Base-by-base conservation (phyloP, 2,113 vertebrate genomes). In the Paratilapia polleni region DNA sequence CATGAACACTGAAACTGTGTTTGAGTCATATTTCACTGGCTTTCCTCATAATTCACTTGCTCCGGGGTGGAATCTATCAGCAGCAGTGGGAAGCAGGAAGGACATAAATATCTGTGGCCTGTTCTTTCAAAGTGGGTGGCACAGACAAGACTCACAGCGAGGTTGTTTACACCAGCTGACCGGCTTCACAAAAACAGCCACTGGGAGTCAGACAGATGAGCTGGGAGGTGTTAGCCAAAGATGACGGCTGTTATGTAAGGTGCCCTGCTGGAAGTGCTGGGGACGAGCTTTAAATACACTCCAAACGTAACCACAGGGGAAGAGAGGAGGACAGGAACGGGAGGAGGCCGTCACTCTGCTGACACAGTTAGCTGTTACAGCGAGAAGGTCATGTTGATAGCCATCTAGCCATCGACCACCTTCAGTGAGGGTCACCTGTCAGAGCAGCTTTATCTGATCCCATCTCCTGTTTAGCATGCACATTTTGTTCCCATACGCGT, bases 201-300 rank as follows among this genome's bases (percentile, higher is more conserved):
- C 43, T 6, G 61, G 54, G 80, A 83, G 87, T 80, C 82, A 64
- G 81, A 81, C 83, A 77, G 68, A 89, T 59, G 57, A 91, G 58
- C 79, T 56, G 58, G 31, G 66, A 80, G 82, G 60, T 57, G 82
- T 78, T 78, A 58, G 81, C 28, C 52, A 68, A 36, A 85, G 73
- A 81, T 64, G 70, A 91, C 19, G 38, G 66, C 83, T n/a, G 76
- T 92, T 94, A 89, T 74, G 73, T 92, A 93, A 92, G 78, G 58
- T 3, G 10, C 22, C 17, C 64, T 13, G 63, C 56, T 59, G 83
- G 62, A 52, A 80, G 73, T 7, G 43, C 43, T 49, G 20, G 19
- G 75, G 83, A 62, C 6, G 17, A 54, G 82, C 82, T 89, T 87
- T 80, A 87, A 92, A 92, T 90, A 93, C 63, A 80, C 58, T 15